These are phyloP conservation scores for Ochlodes sylvanus DNA, from an alignment of 2,888 invertebrate genomes.

Conservation along the genomic window DNA sequence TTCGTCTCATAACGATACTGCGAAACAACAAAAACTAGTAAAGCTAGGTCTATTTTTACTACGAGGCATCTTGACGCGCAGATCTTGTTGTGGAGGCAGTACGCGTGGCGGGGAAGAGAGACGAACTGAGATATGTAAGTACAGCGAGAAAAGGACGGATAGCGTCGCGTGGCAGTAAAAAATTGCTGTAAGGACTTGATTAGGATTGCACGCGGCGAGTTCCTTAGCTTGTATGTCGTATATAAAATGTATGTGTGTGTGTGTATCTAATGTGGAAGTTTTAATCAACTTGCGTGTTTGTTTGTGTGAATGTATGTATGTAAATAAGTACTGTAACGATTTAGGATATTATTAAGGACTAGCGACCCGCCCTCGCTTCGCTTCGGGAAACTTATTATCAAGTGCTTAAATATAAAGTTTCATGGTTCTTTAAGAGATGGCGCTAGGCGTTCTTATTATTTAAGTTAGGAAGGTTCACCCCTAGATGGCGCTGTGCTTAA, in stretches of 20 bases:
- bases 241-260: not conserved
- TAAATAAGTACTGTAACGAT: no score
- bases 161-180: slow-evolving; percentile 26
- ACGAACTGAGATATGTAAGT: not conserved
- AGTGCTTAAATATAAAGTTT: no score
- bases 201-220: slow-evolving; percentile 6
- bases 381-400: no score
- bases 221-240: slow-evolving; percentile 8
- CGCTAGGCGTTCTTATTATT: no score
- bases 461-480: no score
- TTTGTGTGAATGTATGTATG: no score
- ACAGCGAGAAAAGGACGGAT: not conserved
- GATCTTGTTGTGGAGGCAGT: slow-evolving; percentile 14
- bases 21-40: slow-evolving; percentile 19
- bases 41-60: slow-evolving; percentile 24
- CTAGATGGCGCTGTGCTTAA: no score
- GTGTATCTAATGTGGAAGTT: not conserved
- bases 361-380: no score
- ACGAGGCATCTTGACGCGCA: slow-evolving; percentile 12
- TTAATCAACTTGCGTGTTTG: no score
- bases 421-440: no score
- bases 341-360: no score
- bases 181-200: slow-evolving; percentile 27
- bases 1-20: not conserved
- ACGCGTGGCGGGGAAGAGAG: slow-evolving; percentile 22